phyloP scores from a whole-genome alignment of 2,888 invertebrate genomes.

The Corythucha ciliata region DNA sequence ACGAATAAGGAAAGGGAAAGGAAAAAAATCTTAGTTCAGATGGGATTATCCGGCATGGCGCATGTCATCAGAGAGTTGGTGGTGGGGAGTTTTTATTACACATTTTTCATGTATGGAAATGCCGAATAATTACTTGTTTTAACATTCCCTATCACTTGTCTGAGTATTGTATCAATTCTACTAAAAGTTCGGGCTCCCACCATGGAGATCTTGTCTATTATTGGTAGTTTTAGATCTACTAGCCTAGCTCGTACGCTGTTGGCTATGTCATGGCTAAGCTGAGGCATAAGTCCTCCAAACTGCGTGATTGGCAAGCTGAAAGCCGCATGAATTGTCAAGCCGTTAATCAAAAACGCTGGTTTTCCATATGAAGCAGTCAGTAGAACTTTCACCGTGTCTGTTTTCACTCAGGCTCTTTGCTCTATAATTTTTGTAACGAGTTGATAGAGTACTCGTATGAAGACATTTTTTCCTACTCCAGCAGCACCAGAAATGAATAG shows the following conservation, averaged over 20 bases:
- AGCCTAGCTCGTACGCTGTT: conserved; percentile 30
- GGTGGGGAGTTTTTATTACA: no score
- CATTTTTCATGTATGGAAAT: no score
- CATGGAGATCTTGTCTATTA: conserved; percentile 41
- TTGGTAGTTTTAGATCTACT: conserved; percentile 33
- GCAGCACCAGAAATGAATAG: not conserved
- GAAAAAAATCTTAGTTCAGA: no score
- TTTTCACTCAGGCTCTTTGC: not conserved
- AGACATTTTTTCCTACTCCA: not conserved
- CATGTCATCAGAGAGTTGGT: no score
- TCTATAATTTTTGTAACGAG: not conserved
- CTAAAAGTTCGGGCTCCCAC: conserved; percentile 35
- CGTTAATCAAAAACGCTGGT: conserved; percentile 23
- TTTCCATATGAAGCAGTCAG: conserved; percentile 21
- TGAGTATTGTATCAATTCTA: conserved; percentile 36
- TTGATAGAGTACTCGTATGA: not conserved
- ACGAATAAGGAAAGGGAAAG: no score
- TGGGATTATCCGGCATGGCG: no score
- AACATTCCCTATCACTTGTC: conserved; percentile 36
- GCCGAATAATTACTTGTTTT: no score
- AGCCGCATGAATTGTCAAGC: conserved; percentile 4
- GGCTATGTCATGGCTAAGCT: not conserved
- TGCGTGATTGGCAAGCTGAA: conserved; percentile 9
- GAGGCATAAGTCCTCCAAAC: conserved; percentile 8
- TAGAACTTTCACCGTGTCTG: conserved; percentile 17